phyloP scores from a whole-genome alignment of 2,888 invertebrate species.

The Cyclophora albipunctata region DNA sequence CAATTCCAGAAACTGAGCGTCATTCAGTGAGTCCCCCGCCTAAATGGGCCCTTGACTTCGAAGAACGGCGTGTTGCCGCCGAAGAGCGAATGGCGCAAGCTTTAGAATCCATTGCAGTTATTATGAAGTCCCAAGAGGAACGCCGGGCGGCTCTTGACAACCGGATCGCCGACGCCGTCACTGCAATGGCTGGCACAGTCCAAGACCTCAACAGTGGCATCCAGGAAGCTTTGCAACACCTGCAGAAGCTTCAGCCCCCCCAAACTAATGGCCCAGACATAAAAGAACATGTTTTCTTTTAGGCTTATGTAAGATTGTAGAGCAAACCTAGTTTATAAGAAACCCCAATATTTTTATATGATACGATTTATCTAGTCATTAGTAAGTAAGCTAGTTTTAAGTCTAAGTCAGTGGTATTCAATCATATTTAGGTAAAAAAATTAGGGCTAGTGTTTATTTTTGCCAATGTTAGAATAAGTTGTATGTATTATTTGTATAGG shows the following conservation, averaged over 20 bases:
- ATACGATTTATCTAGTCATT: not conserved
- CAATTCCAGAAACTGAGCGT: too few relatives aligned
- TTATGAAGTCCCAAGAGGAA: constrained; percentile 49
- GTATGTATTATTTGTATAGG: constrained; percentile 65
- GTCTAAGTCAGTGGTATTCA: constrained; percentile 16
- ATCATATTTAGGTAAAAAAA: constrained; percentile 4
- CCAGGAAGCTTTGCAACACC: constrained; percentile 45
- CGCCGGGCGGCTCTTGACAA: constrained; percentile 42
- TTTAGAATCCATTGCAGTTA: constrained; percentile 44
- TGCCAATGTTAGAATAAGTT: too few relatives aligned
- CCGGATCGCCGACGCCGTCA: constrained; percentile 44
- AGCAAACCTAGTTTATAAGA: not conserved
- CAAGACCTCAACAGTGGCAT: constrained; percentile 52
- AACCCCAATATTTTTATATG: constrained; percentile 2
- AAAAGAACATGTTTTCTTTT: constrained; percentile 38
- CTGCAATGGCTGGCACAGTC: constrained; percentile 46
- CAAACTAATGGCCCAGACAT: constrained; percentile 33
- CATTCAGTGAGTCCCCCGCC: constrained; percentile 43
- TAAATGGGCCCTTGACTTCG: constrained; percentile 55
- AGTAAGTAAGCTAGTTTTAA: not conserved
- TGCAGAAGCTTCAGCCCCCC: constrained; percentile 32
- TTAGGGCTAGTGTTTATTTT: constrained; percentile 2
- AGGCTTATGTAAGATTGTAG: constrained; percentile 9
- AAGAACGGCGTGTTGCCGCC: constrained; percentile 53
- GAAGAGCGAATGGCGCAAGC: constrained; percentile 59